phyloP scores from a whole-genome alignment of 2,888 invertebrate genomes.

The Melinaea marsaeus region DNA sequence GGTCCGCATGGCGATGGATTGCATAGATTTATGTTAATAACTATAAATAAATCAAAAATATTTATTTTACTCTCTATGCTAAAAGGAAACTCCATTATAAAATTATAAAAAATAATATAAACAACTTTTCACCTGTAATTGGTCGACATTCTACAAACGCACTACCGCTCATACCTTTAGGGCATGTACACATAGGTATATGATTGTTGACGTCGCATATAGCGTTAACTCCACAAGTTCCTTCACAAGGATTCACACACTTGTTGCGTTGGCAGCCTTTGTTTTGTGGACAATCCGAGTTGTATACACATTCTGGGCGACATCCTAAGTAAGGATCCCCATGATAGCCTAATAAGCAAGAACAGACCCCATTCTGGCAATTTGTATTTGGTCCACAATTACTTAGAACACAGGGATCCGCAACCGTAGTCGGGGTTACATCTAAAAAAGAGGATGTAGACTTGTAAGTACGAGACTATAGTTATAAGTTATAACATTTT shows the following conservation, averaged over 20 bases:
- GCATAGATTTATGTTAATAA: conserved; percentile 78
- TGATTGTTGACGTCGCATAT: conserved; percentile 85
- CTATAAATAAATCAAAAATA: conserved; percentile 45
- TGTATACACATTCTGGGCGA: conserved; percentile 83
- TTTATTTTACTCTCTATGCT: too few species aligned
- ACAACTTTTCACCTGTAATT: conserved; percentile 63
- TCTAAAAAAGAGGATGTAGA: conserved; percentile 40
- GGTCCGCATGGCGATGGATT: conserved; percentile 88
- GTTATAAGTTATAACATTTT: conserved; percentile 3
- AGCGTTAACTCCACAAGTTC: conserved; percentile 84
- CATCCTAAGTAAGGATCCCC: conserved; percentile 84
- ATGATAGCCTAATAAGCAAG: conserved; percentile 79
- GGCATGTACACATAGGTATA: conserved; percentile 84
- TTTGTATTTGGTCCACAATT: conserved; percentile 82
- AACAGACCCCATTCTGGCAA: conserved; percentile 78
- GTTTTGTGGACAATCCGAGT: conserved; percentile 80
- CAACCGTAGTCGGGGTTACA: conserved; percentile 34
- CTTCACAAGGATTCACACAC: conserved; percentile 84
- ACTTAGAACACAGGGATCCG: conserved; percentile 79
- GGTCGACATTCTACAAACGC: conserved; percentile 80
- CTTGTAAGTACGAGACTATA: not conserved
- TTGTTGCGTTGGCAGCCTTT: conserved; percentile 83
- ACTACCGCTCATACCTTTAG: conserved; percentile 82
- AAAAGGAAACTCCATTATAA: too few species aligned
- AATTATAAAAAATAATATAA: not conserved